Evolutionary conservation across 1,140 invertebrate genomes (phyloP).

Genomic region (Drosophila neocordata): DNA sequence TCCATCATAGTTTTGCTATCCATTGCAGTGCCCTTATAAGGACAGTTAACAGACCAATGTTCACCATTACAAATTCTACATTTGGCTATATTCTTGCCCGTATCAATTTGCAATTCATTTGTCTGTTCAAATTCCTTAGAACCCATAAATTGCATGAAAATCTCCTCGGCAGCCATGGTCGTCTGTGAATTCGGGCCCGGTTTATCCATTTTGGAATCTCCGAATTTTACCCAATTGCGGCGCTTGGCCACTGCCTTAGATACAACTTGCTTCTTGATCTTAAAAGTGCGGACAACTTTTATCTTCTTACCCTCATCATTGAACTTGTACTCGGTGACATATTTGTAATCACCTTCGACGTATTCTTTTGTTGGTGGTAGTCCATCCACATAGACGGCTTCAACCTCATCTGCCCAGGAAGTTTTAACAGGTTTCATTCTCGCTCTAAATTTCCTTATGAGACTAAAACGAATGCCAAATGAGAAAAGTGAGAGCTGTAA

Average conservation of each 20-base stretch:
- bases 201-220: slow-evolving; percentile 93
- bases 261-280: slow-evolving; percentile 94
- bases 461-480: not conserved
- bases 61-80: slow-evolving; percentile 97
- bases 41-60: slow-evolving; percentile 98
- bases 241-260: slow-evolving; percentile 95
- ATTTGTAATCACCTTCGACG: slow-evolving; percentile 93
- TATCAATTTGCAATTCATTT: slow-evolving; percentile 87
- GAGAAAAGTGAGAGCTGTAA: not conserved
- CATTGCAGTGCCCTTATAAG: slow-evolving; percentile 95
- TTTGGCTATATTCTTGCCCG: slow-evolving; percentile 89
- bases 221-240: slow-evolving; percentile 97
- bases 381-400: slow-evolving; percentile 89
- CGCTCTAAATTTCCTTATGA: not conserved
- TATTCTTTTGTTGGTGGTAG: slow-evolving; percentile 92
- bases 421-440: slow-evolving; percentile 88
- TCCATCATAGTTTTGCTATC: slow-evolving; percentile 84
- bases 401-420: slow-evolving; percentile 96
- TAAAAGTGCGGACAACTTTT: slow-evolving; percentile 94
- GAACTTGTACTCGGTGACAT: slow-evolving; percentile 95
- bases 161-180: slow-evolving; percentile 97
- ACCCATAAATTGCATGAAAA: slow-evolving; percentile 95
- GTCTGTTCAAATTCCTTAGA: slow-evolving; percentile 92
- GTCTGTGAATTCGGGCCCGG: slow-evolving; percentile 98
- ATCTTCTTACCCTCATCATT: slow-evolving; percentile 95